Percentiles rank a stretch among this genome's conserved stretches.
Evolutionary conservation across 2,113 vertebrate species (phyloP).

Genomic region (Gasterosteus aculeatus): DNA sequence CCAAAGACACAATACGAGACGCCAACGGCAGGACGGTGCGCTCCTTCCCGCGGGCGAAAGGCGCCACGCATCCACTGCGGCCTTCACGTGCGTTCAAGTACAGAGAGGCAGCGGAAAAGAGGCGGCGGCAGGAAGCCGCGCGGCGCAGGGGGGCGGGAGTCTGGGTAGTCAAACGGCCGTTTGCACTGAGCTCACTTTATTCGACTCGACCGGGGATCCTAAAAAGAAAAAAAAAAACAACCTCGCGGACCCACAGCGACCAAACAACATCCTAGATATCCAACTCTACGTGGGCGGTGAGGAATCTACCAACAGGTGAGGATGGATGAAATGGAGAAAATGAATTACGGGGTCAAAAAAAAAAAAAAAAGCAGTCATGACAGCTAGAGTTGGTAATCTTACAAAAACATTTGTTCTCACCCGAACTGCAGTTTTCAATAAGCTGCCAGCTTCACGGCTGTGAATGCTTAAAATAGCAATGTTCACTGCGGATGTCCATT

Average conservation of each 20-base stretch:
- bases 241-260: neutral
- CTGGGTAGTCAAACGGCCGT: slow-evolving; percentile 75
- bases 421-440: neutral
- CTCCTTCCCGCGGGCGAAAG: no score
- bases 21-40: neutral
- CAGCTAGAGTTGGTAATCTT: neutral
- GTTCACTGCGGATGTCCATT: neutral
- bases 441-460: neutral
- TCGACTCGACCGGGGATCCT: slow-evolving; percentile 32
- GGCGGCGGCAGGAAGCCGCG: no score
- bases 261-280: slow-evolving; percentile 10
- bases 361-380: neutral
- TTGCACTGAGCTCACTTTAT: slow-evolving; percentile 45
- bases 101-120: slow-evolving; percentile 8
- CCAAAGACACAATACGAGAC: neutral
- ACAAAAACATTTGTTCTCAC: neutral
- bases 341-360: neutral
- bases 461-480: neutral
- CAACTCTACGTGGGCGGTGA: neutral
- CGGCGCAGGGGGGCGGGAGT: slow-evolving; percentile 56
- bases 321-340: slow-evolving; percentile 30
- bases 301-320: slow-evolving; percentile 22
- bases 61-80: no score
- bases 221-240: neutral
- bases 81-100: no score